These are phyloP conservation scores for Macrochelys suwanniensis DNA, from an alignment of 2,797 vertebrate species.

Conservation along the genomic window DNA sequence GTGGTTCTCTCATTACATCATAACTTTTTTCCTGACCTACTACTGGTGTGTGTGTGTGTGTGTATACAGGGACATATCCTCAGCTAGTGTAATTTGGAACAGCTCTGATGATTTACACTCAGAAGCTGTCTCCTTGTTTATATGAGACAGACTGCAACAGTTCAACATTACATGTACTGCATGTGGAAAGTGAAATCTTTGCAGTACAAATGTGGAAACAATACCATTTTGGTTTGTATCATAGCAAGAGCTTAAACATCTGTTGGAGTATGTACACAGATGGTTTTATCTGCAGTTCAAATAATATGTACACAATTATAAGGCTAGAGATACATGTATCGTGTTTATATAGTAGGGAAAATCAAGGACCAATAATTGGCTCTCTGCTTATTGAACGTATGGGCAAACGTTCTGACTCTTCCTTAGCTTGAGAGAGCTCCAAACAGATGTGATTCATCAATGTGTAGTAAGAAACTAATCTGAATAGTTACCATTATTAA, in stretches of 20 bases:
- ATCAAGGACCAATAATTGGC: not conserved
- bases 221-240: not conserved
- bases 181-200: not conserved
- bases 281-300: not conserved
- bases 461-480: constrained; percentile 49
- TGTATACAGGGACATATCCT: not conserved
- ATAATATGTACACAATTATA: not conserved
- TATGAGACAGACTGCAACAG: not conserved
- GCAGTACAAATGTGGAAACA: constrained; percentile 22
- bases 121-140: not conserved
- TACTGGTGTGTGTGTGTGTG: not conserved
- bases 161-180: not conserved
- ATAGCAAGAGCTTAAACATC: not conserved
- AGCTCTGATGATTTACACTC: not conserved
- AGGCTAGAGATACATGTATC: constrained; percentile 3
- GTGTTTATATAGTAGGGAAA: not conserved
- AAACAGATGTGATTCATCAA: constrained; percentile 63
- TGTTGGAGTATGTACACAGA: not conserved
- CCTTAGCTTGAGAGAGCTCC: constrained; percentile 19
- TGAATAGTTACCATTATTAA: constrained; percentile 65
- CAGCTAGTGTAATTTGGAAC: not conserved
- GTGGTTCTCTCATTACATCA: not conserved
- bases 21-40: not conserved
- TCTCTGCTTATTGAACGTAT: not conserved
- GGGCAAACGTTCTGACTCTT: not conserved